These are phyloP conservation scores for Drosophila ercepeae DNA, from an alignment of 1,140 invertebrate species.

Conservation along the genomic window DNA sequence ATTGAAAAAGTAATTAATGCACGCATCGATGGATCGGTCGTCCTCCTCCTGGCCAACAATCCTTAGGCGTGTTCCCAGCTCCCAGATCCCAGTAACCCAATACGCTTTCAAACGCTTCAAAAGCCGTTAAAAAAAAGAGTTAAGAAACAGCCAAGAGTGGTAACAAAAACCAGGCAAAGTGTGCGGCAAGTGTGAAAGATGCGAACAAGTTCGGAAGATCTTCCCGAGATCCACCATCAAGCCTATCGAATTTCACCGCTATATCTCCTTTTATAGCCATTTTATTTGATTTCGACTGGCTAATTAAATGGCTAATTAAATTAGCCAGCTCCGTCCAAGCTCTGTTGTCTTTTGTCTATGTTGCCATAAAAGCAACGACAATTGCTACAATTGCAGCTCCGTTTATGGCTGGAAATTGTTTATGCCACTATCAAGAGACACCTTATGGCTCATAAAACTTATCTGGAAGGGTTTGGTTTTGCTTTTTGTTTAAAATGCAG, in stretches of 20 bases:
- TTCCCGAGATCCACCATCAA: slow-evolving; percentile 48
- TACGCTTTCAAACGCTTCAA: slow-evolving; percentile 64
- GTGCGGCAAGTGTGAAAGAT: slow-evolving; percentile 82
- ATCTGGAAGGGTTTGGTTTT: not conserved
- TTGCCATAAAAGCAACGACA: slow-evolving; percentile 58
- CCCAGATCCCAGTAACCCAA: slow-evolving; percentile 66
- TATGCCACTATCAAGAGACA: slow-evolving; percentile 70
- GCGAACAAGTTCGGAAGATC: slow-evolving; percentile 48
- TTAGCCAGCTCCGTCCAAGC: slow-evolving; percentile 53
- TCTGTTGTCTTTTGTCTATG: slow-evolving; percentile 47
- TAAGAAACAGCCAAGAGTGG: slow-evolving; percentile 15
- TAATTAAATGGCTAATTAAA: slow-evolving; percentile 80
- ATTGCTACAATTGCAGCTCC: slow-evolving; percentile 64
- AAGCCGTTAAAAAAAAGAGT: slow-evolving; percentile 29
- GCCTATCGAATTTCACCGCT: slow-evolving; percentile 60
- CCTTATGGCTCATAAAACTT: slow-evolving; percentile 51
- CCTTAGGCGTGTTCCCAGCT: slow-evolving; percentile 20
- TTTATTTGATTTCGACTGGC: slow-evolving; percentile 52
- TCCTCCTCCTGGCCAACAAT: slow-evolving; percentile 43
- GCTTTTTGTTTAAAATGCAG: slow-evolving; percentile 58
- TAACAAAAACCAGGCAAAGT: slow-evolving; percentile 51
- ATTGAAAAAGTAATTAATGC: slow-evolving; percentile 83
- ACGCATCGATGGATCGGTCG: slow-evolving; percentile 59
- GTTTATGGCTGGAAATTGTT: slow-evolving; percentile 53
- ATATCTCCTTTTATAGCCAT: slow-evolving; percentile 18